These are phyloP conservation scores for Aviceda subcristata DNA, from an alignment of 2,113 vertebrate genomes.

Conservation along the genomic window DNA sequence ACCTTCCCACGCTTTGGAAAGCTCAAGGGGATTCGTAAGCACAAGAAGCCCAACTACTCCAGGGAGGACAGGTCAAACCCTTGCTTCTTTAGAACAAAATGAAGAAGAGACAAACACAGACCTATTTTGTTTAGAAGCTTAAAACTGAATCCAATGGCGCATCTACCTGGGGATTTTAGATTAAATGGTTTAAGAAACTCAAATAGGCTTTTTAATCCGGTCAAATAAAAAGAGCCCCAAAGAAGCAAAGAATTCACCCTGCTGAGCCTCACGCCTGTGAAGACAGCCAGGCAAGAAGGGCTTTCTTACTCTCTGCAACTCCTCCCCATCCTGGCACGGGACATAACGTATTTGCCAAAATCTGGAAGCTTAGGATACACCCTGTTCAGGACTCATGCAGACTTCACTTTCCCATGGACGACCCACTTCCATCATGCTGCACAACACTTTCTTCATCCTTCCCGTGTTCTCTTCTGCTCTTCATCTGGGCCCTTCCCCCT, in stretches of 20 bases:
- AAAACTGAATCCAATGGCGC: slow-evolving; percentile 59
- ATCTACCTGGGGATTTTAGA: slow-evolving; percentile 70
- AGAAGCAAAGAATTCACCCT: slow-evolving; percentile 63
- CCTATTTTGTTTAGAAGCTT: slow-evolving; percentile 66
- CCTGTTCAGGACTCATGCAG: background rate
- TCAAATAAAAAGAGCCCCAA: slow-evolving; percentile 58
- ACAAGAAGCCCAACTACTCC: background rate
- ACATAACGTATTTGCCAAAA: background rate
- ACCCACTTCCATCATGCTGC: background rate
- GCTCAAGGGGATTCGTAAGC: background rate
- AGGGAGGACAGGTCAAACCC: background rate
- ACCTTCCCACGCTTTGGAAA: background rate
- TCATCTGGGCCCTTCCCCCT: background rate
- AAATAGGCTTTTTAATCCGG: slow-evolving; percentile 67
- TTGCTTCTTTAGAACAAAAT: background rate
- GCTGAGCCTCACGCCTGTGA: background rate
- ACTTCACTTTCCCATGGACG: background rate
- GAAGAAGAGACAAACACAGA: slow-evolving; percentile 46
- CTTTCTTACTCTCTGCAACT: background rate
- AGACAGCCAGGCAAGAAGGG: background rate
- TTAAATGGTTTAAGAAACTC: slow-evolving; percentile 73
- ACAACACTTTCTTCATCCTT: background rate
- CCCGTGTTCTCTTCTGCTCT: background rate
- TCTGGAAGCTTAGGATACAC: background rate
- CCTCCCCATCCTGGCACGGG: background rate